phyloP scores from a whole-genome alignment of 2,888 invertebrate species.

The Limnephilus rhombicus region DNA sequence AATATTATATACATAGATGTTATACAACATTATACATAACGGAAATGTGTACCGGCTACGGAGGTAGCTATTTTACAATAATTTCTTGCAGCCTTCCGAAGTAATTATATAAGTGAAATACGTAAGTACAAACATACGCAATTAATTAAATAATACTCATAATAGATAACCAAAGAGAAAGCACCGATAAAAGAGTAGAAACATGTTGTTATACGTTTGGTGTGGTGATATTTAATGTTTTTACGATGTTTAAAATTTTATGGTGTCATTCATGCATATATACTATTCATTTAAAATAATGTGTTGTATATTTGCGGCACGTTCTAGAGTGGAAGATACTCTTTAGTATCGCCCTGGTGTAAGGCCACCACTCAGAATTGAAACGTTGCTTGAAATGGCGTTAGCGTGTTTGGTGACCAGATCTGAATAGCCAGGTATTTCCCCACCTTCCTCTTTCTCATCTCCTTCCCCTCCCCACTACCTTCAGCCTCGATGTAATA shows the following conservation, averaged over 20 bases:
- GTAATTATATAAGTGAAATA: neutral
- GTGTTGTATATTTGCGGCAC: too few species aligned
- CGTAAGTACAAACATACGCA: neutral
- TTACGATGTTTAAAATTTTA: neutral
- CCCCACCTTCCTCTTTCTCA: too few species aligned
- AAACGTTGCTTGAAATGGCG: too few species aligned
- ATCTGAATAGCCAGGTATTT: too few species aligned
- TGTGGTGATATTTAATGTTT: neutral
- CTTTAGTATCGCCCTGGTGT: too few species aligned
- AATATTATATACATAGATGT: too few species aligned
- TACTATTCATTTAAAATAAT: too few species aligned
- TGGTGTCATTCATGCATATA: neutral
- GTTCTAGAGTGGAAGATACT: too few species aligned
- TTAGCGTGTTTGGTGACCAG: too few species aligned
- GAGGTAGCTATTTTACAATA: neutral
- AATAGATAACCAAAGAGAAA: neutral
- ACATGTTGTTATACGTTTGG: neutral
- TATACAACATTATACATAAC: neutral
- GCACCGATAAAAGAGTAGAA: neutral
- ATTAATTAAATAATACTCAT: neutral
- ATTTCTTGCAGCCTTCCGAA: neutral
- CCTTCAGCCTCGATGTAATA: too few species aligned
- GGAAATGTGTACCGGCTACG: neutral
- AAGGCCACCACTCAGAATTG: too few species aligned
- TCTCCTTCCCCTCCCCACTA: too few species aligned